phyloP scores from a whole-genome alignment of 2,888 invertebrate genomes.

The Pristionchus mayeri region DNA sequence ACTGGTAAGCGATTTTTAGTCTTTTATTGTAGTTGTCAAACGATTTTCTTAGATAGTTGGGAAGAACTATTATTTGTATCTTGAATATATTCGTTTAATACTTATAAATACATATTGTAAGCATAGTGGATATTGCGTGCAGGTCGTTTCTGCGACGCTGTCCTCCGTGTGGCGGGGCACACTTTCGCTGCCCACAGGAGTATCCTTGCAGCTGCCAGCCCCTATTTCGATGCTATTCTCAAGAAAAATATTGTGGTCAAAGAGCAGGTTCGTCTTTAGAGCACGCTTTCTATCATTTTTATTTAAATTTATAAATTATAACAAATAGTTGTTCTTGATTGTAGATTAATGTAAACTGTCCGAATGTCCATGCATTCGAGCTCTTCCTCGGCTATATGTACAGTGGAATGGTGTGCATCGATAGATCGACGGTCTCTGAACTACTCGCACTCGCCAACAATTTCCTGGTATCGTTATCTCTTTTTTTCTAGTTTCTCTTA shows the following conservation, averaged over 20 bases:
- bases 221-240: conserved; percentile 82
- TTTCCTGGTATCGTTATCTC: conserved; percentile 80
- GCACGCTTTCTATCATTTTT: no score
- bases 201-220: conserved; percentile 82
- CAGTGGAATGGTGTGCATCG: conserved; percentile 82
- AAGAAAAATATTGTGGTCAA: conserved; percentile 78
- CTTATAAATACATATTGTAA: no score
- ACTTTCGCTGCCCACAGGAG: conserved; percentile 82
- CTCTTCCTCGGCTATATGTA: conserved; percentile 83
- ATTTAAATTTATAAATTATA: no score
- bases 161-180: conserved; percentile 81
- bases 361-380: conserved; percentile 81
- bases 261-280: conserved; percentile 57
- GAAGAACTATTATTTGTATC: no score
- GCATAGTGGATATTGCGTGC: no score
- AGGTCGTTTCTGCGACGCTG: conserved; percentile 80
- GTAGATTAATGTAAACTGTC: conserved; percentile 80
- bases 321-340: background rate
- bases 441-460: conserved; percentile 82
- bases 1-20: no score
- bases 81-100: background rate
- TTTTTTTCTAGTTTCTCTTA: no score
- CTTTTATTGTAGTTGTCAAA: no score
- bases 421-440: conserved; percentile 82
- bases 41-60: no score